Evolutionary conservation across 2,888 invertebrate genomes (phyloP), one percentile per base, ranked within the genome.

Genomic region (Lissocephala sabroskyi): DNA sequence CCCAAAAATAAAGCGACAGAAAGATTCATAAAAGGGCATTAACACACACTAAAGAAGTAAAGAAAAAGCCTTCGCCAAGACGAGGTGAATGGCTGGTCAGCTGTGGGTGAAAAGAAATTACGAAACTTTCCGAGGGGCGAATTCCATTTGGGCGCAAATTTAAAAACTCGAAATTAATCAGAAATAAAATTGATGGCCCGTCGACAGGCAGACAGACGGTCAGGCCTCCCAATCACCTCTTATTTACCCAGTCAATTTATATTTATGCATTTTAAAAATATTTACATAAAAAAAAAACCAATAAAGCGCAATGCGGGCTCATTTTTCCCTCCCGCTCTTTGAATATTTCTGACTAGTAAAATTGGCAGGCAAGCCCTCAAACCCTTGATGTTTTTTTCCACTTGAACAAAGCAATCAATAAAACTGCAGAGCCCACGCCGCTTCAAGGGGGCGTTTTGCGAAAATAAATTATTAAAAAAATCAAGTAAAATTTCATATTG

Each of bases 381-480:
- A 14, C 40, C 23, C 14, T 11, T 37, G n/a, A 6, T 29, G 35
- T 47, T 11, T 14, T 54, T 48, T 62, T 68, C 44, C 74, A 54
- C 50, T 46, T 48, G 63, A 61, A 55, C 51, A 58, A 52, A 48
- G 45, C 61, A 75, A 74, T 68, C 67, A 71, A 59, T 59, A 62
- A 45, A 47, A 58, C 45, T 52, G 45, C 49, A 54, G n/a, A n/a
- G n/a, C n/a, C n/a, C n/a, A n/a, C 19, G 51, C 29, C n/a, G 19
- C n/a, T 16, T 5, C 7, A n/a, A 13, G 17, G n/a, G 9, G 29
- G 32, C 49, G 17, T 41, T 16, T n/a, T 9, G 41, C 16, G n/a
- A 36, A 41, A 44, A 41, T 54, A 45, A 56, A 58, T 52, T 60
- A 71, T 66, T 58, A 52, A 52, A 52, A 44, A 23, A 43, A 49